Conservation (phyloP, 2,797 vertebrate species). For the Coranthus polyacanthus region DNA sequence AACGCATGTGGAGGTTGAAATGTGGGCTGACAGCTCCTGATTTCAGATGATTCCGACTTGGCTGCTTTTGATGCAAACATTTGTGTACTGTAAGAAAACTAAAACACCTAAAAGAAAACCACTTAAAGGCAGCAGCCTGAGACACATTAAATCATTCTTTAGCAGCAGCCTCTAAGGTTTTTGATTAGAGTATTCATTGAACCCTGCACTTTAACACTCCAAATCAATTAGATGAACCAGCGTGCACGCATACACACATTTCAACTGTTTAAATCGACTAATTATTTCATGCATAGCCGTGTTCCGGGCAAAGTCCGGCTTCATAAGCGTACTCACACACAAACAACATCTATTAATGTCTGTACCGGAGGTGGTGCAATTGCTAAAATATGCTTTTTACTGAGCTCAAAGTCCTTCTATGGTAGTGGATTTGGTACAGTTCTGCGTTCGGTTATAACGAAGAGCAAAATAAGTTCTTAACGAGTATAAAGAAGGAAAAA, state of each 20-base stretch:
- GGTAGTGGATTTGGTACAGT: constrained; percentile 2
- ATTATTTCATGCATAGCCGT: constrained; percentile 66
- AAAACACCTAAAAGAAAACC: constrained; percentile 16
- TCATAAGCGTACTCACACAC: constrained; percentile 60
- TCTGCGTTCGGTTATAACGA: neutral
- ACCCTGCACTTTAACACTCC: constrained; percentile 69
- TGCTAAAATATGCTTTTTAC: constrained; percentile 35
- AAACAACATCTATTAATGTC: constrained; percentile 59
- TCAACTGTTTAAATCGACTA: constrained; percentile 61
- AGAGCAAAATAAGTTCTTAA: constrained; percentile 4
- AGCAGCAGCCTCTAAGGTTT: constrained; percentile 51
- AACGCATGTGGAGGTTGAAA: constrained; percentile 48
- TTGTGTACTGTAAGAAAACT: neutral
- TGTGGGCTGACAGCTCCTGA: constrained; percentile 3
- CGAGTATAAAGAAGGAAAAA: no score
- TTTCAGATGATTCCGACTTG: constrained; percentile 19
- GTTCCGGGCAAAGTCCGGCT: constrained; percentile 40
- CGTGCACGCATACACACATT: constrained; percentile 8
- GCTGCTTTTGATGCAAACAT: constrained; percentile 37
- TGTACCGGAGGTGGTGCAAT: constrained; percentile 31
- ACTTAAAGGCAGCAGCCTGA: constrained; percentile 17
- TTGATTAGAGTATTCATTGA: constrained; percentile 65
- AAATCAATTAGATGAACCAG: constrained; percentile 72
- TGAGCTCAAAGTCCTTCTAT: constrained; percentile 20
- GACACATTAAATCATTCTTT: constrained; percentile 61